Evolutionary conservation across 2,888 invertebrate genomes (phyloP).

Genomic region (Oligia latruncula): DNA sequence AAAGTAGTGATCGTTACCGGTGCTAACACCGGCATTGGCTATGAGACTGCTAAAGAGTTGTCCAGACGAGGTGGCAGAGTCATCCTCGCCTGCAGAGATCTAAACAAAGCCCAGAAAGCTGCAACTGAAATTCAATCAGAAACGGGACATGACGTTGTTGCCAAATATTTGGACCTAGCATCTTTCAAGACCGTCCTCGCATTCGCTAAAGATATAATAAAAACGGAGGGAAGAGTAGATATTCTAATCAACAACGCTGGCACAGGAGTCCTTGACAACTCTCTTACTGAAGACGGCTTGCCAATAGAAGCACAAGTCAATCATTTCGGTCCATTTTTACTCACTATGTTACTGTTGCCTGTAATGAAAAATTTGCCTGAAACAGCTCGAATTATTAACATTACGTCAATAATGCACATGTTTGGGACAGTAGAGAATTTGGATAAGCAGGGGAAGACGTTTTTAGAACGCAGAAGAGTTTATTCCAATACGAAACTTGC

Average conservation of each 20-base stretch:
- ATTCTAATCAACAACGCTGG: conserved; percentile 96
- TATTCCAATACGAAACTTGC: conserved; percentile 94
- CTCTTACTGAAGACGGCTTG: conserved; percentile 93
- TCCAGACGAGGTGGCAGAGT: conserved; percentile 88
- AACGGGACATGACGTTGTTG: conserved; percentile 92
- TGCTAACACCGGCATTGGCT: conserved; percentile 79
- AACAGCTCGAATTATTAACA: conserved; percentile 92
- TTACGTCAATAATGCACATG: conserved; percentile 93
- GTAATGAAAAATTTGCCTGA: conserved; percentile 92
- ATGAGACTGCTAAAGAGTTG: conserved; percentile 77
- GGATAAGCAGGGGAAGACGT: conserved; percentile 91
- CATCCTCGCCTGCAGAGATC: conserved; percentile 88
- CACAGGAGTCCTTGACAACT: conserved; percentile 91
- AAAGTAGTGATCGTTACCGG: conserved; percentile 81
- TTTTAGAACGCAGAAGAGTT: conserved; percentile 82
- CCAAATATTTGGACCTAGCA: conserved; percentile 93
- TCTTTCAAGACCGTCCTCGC: conserved; percentile 93
- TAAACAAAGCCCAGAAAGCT: conserved; percentile 71
- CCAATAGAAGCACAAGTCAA: conserved; percentile 97
- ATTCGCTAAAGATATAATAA: conserved; percentile 94
- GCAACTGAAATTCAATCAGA: conserved; percentile 91
- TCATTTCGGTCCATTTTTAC: conserved; percentile 96
- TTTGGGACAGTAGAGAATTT: conserved; percentile 92
- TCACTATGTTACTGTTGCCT: conserved; percentile 95
- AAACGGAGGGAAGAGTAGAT: conserved; percentile 92